Evolutionary conservation across 1,140 invertebrate genomes (phyloP).

Genomic region (Ceratosolen fusciceps): DNA sequence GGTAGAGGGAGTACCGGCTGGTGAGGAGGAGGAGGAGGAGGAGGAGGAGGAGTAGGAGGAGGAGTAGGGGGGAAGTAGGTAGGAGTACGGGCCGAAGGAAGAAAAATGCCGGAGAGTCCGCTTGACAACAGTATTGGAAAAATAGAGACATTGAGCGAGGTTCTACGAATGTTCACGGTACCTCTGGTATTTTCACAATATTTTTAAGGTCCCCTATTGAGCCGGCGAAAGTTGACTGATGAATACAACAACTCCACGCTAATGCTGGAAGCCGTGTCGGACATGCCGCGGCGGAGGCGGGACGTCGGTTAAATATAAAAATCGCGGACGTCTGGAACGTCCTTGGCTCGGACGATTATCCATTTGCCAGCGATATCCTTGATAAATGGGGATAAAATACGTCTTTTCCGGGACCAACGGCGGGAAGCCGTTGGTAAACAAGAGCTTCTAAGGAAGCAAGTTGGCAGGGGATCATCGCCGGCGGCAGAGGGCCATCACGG

Average conservation of each 20-base stretch:
- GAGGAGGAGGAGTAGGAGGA: too few relatives aligned
- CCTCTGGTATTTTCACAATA: not conserved
- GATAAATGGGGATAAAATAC: too few relatives aligned
- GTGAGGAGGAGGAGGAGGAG: too few relatives aligned
- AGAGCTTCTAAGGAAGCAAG: too few relatives aligned
- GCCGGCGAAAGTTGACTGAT: not conserved
- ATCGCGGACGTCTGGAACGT: not conserved
- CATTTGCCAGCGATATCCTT: too few relatives aligned
- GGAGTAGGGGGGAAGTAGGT: not conserved
- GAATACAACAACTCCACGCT: not conserved
- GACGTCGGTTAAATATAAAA: not conserved
- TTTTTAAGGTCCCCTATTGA: not conserved
- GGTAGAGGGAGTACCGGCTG: too few relatives aligned
- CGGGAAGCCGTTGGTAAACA: too few relatives aligned
- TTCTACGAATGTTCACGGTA: slow-evolving; percentile 22
- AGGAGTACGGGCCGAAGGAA: not conserved
- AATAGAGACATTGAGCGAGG: slow-evolving; percentile 16
- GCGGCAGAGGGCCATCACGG: not conserved
- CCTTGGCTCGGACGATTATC: not conserved
- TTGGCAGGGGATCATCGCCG: not conserved
- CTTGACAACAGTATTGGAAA: slow-evolving; percentile 19
- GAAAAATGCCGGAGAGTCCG: not conserved
- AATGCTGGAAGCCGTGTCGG: not conserved
- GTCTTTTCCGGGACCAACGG: too few relatives aligned
- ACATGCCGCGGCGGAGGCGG: not conserved